Evolutionary conservation across 2,113 vertebrate genomes (phyloP).

Genomic region (Sarotherodon lohbergeri): DNA sequence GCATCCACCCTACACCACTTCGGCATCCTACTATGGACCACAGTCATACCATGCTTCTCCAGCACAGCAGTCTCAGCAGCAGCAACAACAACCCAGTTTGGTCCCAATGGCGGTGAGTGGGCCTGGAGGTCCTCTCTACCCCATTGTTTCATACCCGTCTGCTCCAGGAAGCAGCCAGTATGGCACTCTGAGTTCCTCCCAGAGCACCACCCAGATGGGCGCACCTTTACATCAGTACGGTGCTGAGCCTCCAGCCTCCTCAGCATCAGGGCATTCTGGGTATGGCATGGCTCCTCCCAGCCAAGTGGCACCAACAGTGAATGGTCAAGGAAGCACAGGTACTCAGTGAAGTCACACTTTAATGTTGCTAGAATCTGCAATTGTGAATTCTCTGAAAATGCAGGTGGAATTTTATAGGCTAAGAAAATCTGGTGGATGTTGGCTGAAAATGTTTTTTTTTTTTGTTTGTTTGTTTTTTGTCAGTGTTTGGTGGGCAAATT

Average conservation of each 20-base stretch:
- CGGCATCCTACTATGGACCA: constrained; percentile 77
- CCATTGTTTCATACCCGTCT: constrained; percentile 78
- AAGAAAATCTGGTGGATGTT: neutral
- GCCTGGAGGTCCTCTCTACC: constrained; percentile 68
- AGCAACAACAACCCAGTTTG: constrained; percentile 57
- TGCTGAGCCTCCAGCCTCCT: constrained; percentile 31
- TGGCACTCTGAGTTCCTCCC: constrained; percentile 77
- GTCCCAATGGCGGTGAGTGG: constrained; percentile 61
- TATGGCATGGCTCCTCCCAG: constrained; percentile 23
- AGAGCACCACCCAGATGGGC: constrained; percentile 67
- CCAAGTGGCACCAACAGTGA: constrained; percentile 47
- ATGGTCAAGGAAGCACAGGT: constrained; percentile 72
- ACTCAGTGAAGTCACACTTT: neutral
- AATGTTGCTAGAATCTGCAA: neutral
- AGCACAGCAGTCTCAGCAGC: constrained; percentile 50
- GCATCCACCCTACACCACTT: constrained; percentile 53
- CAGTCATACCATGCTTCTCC: constrained; percentile 65
- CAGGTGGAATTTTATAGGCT: neutral
- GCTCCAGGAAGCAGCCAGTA: constrained; percentile 75
- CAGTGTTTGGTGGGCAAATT: neutral
- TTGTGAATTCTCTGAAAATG: neutral
- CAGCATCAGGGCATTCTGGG: constrained; percentile 60
- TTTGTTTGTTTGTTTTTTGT: neutral
- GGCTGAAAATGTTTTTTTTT: neutral
- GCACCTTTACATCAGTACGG: constrained; percentile 68